Percentiles rank a stretch among this genome's conserved stretches.
phyloP scores from a whole-genome alignment of 2,113 vertebrate species.

The Notarius lentiginosus region DNA sequence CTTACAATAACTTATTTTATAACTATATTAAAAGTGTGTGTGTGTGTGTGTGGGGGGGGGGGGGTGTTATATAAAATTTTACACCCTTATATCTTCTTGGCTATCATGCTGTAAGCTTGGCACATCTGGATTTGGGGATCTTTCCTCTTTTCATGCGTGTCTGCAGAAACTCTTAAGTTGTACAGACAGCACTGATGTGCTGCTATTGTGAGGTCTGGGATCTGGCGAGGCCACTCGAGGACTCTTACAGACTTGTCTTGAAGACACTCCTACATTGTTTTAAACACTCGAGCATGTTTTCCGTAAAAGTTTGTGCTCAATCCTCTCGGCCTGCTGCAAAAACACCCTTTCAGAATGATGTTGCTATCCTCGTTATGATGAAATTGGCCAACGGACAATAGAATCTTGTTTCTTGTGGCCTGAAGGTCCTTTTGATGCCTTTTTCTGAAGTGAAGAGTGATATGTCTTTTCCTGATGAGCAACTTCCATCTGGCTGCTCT shows the following conservation, averaged over 20 bases:
- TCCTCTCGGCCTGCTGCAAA: neutral
- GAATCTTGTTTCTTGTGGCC: neutral
- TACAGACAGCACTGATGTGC: neutral
- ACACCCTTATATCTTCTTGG: neutral
- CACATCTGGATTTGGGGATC: neutral
- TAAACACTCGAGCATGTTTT: neutral
- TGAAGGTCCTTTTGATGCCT: neutral
- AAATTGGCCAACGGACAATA: neutral
- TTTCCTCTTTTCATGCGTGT: neutral
- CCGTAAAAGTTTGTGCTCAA: neutral
- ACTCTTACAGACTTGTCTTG: neutral
- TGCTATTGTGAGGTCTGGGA: neutral
- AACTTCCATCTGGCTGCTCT: neutral
- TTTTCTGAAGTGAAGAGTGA: neutral
- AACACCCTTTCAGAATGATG: neutral
- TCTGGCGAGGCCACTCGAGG: neutral
- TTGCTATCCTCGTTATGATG: neutral
- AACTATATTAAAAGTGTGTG: neutral
- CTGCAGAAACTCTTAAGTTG: slow-evolving; percentile 1
- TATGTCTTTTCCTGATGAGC: neutral
- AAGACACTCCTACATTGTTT: neutral
- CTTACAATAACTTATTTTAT: neutral
- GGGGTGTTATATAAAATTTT: neutral
- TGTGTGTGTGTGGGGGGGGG: no score
- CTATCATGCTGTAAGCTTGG: neutral